Evolutionary conservation across 2,797 vertebrate species (phyloP).

Genomic region (Urosaurus nigricauda): DNA sequence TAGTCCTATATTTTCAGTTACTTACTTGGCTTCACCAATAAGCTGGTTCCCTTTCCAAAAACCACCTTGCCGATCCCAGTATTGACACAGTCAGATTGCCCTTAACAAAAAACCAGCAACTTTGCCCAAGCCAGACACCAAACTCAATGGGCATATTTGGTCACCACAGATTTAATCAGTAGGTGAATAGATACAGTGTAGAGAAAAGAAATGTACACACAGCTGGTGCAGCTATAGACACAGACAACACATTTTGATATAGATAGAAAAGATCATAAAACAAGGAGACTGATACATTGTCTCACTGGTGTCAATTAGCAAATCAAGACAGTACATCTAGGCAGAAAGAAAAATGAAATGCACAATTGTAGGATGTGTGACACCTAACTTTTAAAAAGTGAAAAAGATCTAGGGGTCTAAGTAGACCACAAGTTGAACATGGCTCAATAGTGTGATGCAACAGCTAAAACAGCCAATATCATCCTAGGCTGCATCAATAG

Average conservation of each 20-base stretch:
- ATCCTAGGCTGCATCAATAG: too few relatives aligned
- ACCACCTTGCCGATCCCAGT: neutral
- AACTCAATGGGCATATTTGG: too few relatives aligned
- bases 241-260: neutral
- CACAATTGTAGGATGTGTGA: too few relatives aligned
- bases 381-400: too few relatives aligned
- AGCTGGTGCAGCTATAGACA: neutral
- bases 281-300: neutral
- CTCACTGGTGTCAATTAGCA: neutral
- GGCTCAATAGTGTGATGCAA: too few relatives aligned
- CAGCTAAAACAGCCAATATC: too few relatives aligned
- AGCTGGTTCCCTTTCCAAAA: constrained; percentile 69
- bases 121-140: too few relatives aligned
- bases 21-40: constrained; percentile 60
- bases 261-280: neutral
- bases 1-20: neutral
- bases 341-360: neutral
- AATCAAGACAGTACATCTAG: neutral
- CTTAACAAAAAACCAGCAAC: neutral
- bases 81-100: constrained; percentile 54
- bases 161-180: too few relatives aligned
- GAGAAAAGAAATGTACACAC: neutral
- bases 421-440: too few relatives aligned
- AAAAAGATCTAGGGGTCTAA: too few relatives aligned
- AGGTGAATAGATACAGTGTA: too few relatives aligned